Evolutionary conservation across 2,113 vertebrate species (phyloP), one percentile per base, ranked within the genome.

Genomic region (Mesoclemmys tuberculata): DNA sequence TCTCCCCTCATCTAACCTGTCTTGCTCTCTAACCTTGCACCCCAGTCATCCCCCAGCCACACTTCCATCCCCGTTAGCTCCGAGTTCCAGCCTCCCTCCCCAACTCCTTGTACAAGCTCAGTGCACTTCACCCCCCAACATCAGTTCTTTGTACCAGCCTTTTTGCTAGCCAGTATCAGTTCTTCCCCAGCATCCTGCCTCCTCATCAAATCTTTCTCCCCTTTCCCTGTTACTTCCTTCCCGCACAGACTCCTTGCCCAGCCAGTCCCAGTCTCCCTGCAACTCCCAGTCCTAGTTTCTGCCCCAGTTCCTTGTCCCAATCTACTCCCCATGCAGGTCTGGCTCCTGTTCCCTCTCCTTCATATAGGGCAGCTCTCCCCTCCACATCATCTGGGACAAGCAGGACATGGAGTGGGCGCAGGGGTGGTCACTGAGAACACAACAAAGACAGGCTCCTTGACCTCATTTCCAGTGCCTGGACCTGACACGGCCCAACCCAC

Each of bases 191-290:
- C 61, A 64, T 64, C 61, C 61, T 64, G 61, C 14, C 16, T 64
- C 61, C 61, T 64, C 61, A 18, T 35, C 61, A 64, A 64, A 64
- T 64, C 61, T 64, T 64, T 18, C 31, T 18, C 35, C 61, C 58
- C 49, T 35, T 9, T 10, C 21, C 46, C 84, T 6, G 68, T 90
- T 27, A n/a, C 78, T 74, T 78, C 3, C 92, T 71, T 88, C 89
- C 22, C 61, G n/a, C 84, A 35, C 82, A 81, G 52, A 11, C 49
- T 49, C 84, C 61, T 78, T 52, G 81, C 93, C 84, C 51, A 90
- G 74, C 74, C 82, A 38, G 90, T 35, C 46, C 79, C 55, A n/a
- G n/a, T n/a, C n/a, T n/a, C n/a, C n/a, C n/a, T n/a, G n/a, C n/a
- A n/a, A n/a, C n/a, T n/a, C n/a, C n/a, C n/a, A 44, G 14, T 52